Conservation (phyloP, 2,888 invertebrate species). For the Cetonia aurata region DNA sequence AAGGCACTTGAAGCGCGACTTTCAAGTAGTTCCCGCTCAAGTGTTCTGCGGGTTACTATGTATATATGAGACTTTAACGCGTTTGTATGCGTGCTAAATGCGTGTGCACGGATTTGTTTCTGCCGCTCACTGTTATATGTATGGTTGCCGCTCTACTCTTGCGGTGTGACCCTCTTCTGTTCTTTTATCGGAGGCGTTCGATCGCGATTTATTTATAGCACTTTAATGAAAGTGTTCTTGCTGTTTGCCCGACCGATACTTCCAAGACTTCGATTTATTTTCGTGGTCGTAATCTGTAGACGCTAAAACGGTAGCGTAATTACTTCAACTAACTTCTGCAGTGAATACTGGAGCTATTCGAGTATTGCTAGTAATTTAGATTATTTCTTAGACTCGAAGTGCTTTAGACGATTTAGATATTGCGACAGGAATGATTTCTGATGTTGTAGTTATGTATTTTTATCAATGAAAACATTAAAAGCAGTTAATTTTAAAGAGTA, state of each 20-base stretch:
- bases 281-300: conserved; percentile 10
- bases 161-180: conserved; percentile 2
- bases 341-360: background rate
- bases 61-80: conserved; percentile 21
- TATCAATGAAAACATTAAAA: too few species aligned
- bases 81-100: conserved; percentile 13
- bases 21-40: conserved; percentile 54
- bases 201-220: conserved; percentile 50
- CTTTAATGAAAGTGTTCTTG: background rate
- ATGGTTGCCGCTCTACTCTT: too few species aligned
- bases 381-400: too few species aligned
- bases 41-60: conserved; percentile 49
- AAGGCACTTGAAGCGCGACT: conserved; percentile 54
- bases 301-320: background rate
- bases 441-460: too few species aligned
- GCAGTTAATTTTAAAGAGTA: too few species aligned
- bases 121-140: background rate
- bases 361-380: too few species aligned
- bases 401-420: too few species aligned
- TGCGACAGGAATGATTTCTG: too few species aligned
- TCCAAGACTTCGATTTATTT: conserved; percentile 6
- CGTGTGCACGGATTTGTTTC: conserved; percentile 16
- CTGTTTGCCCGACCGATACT: background rate
- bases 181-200: conserved; percentile 51
- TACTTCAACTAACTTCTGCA: background rate